Percentiles rank a stretch among this genome's conserved stretches.
These are phyloP conservation scores for Cheumatopsyche charites DNA, from an alignment of 1,140 invertebrate species.

Conservation along the genomic window DNA sequence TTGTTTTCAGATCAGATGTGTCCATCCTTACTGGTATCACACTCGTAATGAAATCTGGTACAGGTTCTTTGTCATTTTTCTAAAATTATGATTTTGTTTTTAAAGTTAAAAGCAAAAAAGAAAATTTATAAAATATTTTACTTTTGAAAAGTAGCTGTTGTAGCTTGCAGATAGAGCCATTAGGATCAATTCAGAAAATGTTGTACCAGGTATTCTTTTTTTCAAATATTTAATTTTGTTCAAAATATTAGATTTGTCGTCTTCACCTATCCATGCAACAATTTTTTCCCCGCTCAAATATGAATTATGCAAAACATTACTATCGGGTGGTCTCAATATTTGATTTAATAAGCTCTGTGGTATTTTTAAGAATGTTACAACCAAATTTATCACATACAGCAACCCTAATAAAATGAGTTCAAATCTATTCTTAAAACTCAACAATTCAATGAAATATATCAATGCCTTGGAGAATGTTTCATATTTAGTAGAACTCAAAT, in stretches of 20 bases:
- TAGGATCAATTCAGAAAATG: slow-evolving; percentile 56
- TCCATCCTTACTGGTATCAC: slow-evolving; percentile 41
- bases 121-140: slow-evolving; percentile 40
- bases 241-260: slow-evolving; percentile 52
- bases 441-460: slow-evolving; percentile 14
- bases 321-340: slow-evolving; percentile 54
- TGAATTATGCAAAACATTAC: slow-evolving; percentile 54
- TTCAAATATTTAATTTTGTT: slow-evolving; percentile 56
- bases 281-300: slow-evolving; percentile 53
- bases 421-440: not conserved
- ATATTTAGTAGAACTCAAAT: slow-evolving; percentile 46
- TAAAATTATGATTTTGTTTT: not conserved
- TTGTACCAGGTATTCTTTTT: slow-evolving; percentile 48
- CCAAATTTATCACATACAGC: not conserved
- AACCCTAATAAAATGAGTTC: not conserved
- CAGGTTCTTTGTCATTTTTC: slow-evolving; percentile 12
- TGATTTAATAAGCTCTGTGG: slow-evolving; percentile 53
- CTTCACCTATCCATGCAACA: slow-evolving; percentile 53
- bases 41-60: slow-evolving; percentile 42
- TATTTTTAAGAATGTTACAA: slow-evolving; percentile 47
- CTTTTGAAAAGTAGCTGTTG: slow-evolving; percentile 54
- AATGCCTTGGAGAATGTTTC: slow-evolving; percentile 40
- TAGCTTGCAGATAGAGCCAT: slow-evolving; percentile 55
- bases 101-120: not conserved
- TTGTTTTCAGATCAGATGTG: not conserved